Base-by-base conservation (phyloP, 2,888 invertebrate species). In the Vanessa cardui region DNA sequence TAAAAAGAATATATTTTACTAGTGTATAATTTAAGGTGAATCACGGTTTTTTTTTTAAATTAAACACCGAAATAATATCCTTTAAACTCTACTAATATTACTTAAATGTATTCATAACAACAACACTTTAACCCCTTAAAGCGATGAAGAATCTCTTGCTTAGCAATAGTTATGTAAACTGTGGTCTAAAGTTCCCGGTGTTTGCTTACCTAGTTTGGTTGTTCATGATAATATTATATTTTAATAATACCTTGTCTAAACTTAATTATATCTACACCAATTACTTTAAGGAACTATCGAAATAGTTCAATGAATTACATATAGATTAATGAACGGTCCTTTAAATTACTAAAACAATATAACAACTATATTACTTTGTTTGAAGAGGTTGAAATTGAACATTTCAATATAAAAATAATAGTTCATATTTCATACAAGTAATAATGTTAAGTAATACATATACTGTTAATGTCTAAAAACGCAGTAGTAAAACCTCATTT, bases 91-190 rank as follows among this genome's bases (percentile, higher is more conserved):
- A 33, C 15, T 39, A 61, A 62, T 63, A 64, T 64, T 58, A 52
- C 66, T 71, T 54, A 69, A 69, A 66, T 69, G 62, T 69, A 64
- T 71, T 61, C 62, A 64, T 47, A 69, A 71, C 66, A 64, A 66
- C 61, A 64, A 69, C 58, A 64, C 58, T 64, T 66, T 69, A 71
- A 66, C 64, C 64, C 64, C 66, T 64, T 66, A 61, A 66, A 69
- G 71, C 64, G 52, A 39, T 61, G 58, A 64, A 69, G 66, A 71
- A 71, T 66, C 61, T 71, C 68, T 66, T 64, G 69, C 63, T 64
- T 44, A 66, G 39, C 58, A 67, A 47, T 64, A 62, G 59, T 58
- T 60, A 63, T 56, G 58, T 62, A 66, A 39, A 58, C 61, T 54
- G 63, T 58, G 60, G 66, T 66, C 56, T 45, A 64, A 63, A 68